phyloP scores from a whole-genome alignment of 2,888 invertebrate genomes.

The Ryuthela nishihirai region DNA sequence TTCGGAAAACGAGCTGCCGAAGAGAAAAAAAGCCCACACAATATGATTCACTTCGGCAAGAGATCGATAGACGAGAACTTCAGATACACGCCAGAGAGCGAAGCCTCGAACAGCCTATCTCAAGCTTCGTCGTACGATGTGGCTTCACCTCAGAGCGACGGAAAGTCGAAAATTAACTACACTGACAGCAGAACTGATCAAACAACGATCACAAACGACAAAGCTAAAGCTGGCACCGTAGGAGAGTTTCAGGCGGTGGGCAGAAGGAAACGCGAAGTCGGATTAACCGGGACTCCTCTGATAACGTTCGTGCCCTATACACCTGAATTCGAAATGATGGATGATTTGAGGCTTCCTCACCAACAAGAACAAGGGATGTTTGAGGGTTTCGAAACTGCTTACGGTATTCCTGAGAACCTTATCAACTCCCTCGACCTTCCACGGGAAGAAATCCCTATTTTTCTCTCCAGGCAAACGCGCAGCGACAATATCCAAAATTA shows the following conservation, averaged over 20 bases:
- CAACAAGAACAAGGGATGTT: background rate
- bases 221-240: too few relatives aligned
- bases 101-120: background rate
- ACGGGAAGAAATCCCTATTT: background rate
- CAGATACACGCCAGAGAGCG: background rate
- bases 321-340: too few relatives aligned
- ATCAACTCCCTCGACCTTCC: background rate
- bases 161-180: too few relatives aligned
- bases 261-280: too few relatives aligned
- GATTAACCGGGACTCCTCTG: too few relatives aligned
- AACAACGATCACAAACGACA: too few relatives aligned
- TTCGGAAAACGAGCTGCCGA: constrained; percentile 19
- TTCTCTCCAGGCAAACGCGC: constrained; percentile 1
- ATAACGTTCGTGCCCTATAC: too few relatives aligned
- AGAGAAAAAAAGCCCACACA: constrained; percentile 22
- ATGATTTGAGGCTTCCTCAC: background rate
- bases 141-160: too few relatives aligned
- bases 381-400: background rate
- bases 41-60: constrained; percentile 30
- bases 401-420: background rate
- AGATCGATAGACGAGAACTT: constrained; percentile 1
- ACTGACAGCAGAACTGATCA: too few relatives aligned
- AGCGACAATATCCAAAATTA: too few relatives aligned
- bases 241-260: too few relatives aligned
- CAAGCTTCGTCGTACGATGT: background rate